phyloP scores from a whole-genome alignment of 2,113 vertebrate genomes.

The Toxostoma redivivum region DNA sequence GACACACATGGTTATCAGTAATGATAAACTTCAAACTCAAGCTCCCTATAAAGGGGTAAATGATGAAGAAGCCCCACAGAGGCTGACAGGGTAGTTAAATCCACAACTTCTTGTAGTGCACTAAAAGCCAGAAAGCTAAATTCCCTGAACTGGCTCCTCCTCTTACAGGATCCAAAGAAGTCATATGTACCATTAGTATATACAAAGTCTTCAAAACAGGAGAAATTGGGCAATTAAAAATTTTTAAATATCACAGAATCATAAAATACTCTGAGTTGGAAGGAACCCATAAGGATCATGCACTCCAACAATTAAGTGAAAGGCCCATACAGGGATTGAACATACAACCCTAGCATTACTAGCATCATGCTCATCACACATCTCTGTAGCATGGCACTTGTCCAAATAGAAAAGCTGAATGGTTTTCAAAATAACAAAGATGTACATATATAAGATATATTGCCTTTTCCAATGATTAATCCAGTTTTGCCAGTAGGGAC shows the following conservation, averaged over 20 bases:
- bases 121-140: neutral
- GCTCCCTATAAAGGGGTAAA: neutral
- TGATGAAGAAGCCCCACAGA: neutral
- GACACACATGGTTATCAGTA: neutral
- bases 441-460: neutral
- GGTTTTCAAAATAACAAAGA: neutral
- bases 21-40: neutral
- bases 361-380: neutral
- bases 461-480: constrained; percentile 98
- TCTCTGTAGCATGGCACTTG: neutral
- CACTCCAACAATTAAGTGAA: neutral
- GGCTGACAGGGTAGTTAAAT: neutral
- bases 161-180: neutral
- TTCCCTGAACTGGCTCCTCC: neutral
- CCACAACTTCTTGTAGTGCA: neutral
- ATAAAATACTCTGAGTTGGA: neutral
- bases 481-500: constrained; percentile 98
- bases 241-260: neutral
- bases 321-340: neutral
- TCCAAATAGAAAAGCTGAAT: neutral
- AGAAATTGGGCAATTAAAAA: neutral
- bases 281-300: neutral
- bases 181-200: neutral
- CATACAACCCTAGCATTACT: rapidly evolving
- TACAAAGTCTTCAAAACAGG: neutral